Evolutionary conservation across 2,888 invertebrate species (phyloP).

Genomic region (Daptonema setosum): DNA sequence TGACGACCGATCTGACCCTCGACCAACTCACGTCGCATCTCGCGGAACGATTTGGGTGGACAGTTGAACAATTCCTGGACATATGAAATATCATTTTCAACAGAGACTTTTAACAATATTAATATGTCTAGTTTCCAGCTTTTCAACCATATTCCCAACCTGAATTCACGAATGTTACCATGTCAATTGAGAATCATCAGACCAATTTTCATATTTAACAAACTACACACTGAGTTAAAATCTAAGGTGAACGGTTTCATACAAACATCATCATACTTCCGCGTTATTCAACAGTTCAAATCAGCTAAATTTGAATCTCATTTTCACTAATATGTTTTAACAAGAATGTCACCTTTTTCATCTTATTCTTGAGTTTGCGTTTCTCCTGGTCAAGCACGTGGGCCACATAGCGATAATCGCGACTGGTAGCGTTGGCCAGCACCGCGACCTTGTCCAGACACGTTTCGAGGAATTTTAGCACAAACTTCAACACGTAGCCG

Average conservation of each 20-base stretch:
- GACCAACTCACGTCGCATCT: background rate
- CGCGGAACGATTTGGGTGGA: background rate
- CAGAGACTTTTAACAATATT: background rate
- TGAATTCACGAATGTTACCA: too few relatives aligned
- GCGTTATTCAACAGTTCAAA: too few relatives aligned
- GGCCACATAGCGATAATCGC: conserved; percentile 82
- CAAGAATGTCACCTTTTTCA: too few relatives aligned
- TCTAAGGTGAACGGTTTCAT: too few relatives aligned
- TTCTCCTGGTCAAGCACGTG: conserved; percentile 68
- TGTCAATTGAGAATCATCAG: too few relatives aligned
- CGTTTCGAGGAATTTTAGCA: conserved; percentile 11
- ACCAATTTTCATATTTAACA: too few relatives aligned
- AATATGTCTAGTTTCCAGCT: too few relatives aligned
- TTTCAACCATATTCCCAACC: too few relatives aligned
- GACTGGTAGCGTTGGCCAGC: conserved; percentile 52
- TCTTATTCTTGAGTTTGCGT: conserved; percentile 46
- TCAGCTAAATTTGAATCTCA: too few relatives aligned
- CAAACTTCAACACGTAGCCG: conserved; percentile 8
- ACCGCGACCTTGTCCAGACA: conserved; percentile 12
- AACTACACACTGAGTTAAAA: too few relatives aligned
- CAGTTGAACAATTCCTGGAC: background rate
- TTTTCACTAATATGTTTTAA: too few relatives aligned
- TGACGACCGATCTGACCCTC: background rate
- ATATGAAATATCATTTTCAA: background rate
- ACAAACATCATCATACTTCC: too few relatives aligned